A percentile compares a stretch with the other conserved stretches of the same genome.
These are phyloP conservation scores for Leptopilina drosophilae DNA, from an alignment of 2,888 invertebrate species.

Conservation along the genomic window DNA sequence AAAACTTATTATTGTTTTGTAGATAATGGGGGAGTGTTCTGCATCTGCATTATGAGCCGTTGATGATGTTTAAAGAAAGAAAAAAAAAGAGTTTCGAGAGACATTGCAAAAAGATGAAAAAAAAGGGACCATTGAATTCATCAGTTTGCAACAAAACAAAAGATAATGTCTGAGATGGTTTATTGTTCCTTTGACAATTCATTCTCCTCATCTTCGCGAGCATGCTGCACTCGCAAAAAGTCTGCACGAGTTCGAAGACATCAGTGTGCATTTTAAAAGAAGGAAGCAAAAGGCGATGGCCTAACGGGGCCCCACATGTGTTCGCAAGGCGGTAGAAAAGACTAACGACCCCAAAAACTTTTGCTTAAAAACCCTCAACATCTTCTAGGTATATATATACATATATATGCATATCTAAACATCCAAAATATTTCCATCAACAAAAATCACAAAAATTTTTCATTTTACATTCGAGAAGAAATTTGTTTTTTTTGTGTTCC, in stretches of 20 bases:
- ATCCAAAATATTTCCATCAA: conserved; percentile 15
- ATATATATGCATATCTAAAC: background rate
- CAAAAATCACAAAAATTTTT: background rate
- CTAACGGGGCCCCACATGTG: conserved; percentile 58
- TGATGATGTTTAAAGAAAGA: background rate
- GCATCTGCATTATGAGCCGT: background rate
- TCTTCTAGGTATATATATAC: background rate
- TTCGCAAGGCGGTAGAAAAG: conserved; percentile 49
- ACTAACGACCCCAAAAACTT: conserved; percentile 52
- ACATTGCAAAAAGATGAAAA: background rate
- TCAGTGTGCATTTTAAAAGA: background rate
- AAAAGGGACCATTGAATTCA: conserved; percentile 18
- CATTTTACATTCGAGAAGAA: background rate
- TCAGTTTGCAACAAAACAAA: conserved; percentile 20
- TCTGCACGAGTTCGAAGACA: conserved; percentile 41
- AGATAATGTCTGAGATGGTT: conserved; percentile 25
- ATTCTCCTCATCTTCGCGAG: conserved; percentile 7
- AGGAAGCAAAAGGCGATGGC: conserved; percentile 55
- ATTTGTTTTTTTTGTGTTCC: too few relatives aligned
- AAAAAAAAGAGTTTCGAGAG: background rate
- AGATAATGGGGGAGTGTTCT: background rate
- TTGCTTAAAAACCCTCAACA: conserved; percentile 47
- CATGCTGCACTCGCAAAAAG: conserved; percentile 24
- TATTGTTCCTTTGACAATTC: conserved; percentile 33
- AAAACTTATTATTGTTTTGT: too few relatives aligned